Percentiles rank a stretch among this genome's conserved stretches.
These are phyloP conservation scores for Calephelis nemesis DNA, from an alignment of 1,140 invertebrate species.

Conservation along the genomic window DNA sequence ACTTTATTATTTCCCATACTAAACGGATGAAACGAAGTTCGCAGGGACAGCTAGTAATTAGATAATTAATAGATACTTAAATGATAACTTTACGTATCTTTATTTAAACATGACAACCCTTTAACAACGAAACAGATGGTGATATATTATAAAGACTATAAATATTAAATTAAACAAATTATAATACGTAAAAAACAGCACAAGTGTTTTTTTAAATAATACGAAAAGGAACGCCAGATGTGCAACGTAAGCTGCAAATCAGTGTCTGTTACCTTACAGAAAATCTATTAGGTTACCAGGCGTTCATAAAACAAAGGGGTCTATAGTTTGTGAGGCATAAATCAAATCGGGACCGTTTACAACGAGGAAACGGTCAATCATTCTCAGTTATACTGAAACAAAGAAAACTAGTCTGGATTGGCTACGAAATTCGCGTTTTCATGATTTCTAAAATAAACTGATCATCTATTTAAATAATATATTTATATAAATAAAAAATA, in stretches of 20 bases:
- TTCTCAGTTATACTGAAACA: conserved; percentile 33
- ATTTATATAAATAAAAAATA: too few relatives aligned
- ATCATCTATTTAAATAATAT: too few relatives aligned
- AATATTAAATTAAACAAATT: too few relatives aligned
- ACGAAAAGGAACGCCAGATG: background rate
- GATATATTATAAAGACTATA: too few relatives aligned
- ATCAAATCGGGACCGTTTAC: conserved; percentile 54
- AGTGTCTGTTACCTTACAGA: background rate
- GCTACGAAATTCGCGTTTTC: background rate
- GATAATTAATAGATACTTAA: too few relatives aligned
- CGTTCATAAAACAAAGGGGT: conserved; percentile 54
- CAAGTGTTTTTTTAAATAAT: background rate
- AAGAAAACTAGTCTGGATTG: background rate
- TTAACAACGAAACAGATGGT: too few relatives aligned
- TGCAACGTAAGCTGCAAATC: background rate
- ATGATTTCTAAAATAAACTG: background rate
- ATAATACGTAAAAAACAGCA: too few relatives aligned
- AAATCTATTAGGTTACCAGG: conserved; percentile 36
- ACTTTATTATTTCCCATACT: too few relatives aligned
- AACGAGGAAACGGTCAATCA: conserved; percentile 66
- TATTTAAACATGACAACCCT: too few relatives aligned
- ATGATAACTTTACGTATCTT: too few relatives aligned
- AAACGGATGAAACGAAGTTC: too few relatives aligned
- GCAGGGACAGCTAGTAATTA: too few relatives aligned
- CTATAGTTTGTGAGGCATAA: conserved; percentile 43